These are phyloP conservation scores for Luperina nickerlii DNA, from an alignment of 2,888 invertebrate species.

Conservation along the genomic window DNA sequence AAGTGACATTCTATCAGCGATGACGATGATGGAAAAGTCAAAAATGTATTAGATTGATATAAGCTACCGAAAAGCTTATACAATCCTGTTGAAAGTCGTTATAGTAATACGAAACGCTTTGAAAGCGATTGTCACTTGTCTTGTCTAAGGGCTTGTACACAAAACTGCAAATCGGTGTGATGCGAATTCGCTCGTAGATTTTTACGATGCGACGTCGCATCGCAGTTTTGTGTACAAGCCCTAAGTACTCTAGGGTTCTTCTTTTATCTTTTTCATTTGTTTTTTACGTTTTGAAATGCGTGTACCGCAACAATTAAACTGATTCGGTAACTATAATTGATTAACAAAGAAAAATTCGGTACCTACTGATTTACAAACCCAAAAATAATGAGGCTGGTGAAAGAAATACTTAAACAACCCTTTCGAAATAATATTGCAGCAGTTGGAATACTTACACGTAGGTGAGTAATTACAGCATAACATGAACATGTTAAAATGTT, in stretches of 20 bases:
- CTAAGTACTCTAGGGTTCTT: not conserved
- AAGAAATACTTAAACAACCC: slow-evolving; percentile 18
- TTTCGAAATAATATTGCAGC: slow-evolving; percentile 39
- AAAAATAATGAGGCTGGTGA: slow-evolving; percentile 30
- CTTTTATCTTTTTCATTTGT: not conserved
- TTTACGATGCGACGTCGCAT: too few relatives aligned
- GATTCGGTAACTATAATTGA: not conserved
- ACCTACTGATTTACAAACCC: slow-evolving; percentile 29
- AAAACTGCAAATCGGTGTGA: too few relatives aligned
- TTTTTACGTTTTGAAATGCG: not conserved
- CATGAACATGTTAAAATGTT: slow-evolving; percentile 28
- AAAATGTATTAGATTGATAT: too few relatives aligned
- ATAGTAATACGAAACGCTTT: too few relatives aligned
- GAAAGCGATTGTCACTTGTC: not conserved
- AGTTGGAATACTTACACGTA: slow-evolving; percentile 17
- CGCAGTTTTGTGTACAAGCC: too few relatives aligned
- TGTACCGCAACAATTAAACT: not conserved
- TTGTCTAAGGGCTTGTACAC: too few relatives aligned
- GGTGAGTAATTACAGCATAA: slow-evolving; percentile 38
- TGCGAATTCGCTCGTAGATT: too few relatives aligned
- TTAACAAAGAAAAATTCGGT: slow-evolving; percentile 13
- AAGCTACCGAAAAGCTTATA: too few relatives aligned
- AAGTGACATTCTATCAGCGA: not conserved
- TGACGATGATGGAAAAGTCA: too few relatives aligned
- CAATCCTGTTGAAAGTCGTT: too few relatives aligned